Percentiles rank a stretch among this genome's conserved stretches.
Evolutionary conservation across 2,888 invertebrate species (phyloP).

Genomic region (Pachycephus smyrnensis): DNA sequence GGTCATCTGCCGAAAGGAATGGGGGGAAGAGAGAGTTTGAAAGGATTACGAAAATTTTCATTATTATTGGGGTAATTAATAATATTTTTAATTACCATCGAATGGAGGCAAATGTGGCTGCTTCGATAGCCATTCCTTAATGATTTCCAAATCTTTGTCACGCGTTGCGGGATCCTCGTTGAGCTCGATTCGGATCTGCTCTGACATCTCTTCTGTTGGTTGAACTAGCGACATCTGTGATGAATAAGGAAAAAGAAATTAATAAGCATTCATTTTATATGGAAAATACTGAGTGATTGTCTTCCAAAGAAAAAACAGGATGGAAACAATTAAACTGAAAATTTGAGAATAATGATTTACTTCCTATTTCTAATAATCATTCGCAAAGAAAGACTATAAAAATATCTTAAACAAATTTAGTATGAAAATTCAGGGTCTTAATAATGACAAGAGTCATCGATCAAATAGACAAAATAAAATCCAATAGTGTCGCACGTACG

Average conservation of each 20-base stretch:
- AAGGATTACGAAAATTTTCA: background rate
- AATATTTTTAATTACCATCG: slow-evolving; percentile 44
- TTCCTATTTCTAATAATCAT: background rate
- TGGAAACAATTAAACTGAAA: background rate
- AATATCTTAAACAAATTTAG: background rate
- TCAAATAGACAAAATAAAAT: background rate
- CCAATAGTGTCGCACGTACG: background rate
- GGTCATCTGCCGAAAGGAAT: slow-evolving; percentile 74
- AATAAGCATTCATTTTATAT: background rate
- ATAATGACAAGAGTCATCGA: background rate
- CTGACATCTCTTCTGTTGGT: slow-evolving; percentile 77
- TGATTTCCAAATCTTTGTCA: slow-evolving; percentile 71
- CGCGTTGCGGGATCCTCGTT: slow-evolving; percentile 75
- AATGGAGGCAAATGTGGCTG: slow-evolving; percentile 73
- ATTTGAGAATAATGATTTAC: background rate
- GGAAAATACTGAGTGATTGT: background rate
- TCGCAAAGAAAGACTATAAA: background rate
- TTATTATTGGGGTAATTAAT: background rate
- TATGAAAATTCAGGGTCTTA: background rate
- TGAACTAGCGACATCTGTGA: slow-evolving; percentile 73
- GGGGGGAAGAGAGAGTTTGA: background rate
- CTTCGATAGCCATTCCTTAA: slow-evolving; percentile 75
- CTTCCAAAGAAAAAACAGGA: background rate
- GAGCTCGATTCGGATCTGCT: slow-evolving; percentile 76
- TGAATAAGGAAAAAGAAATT: background rate